A percentile compares a stretch with the other conserved stretches of the same genome.
Evolutionary conservation across 1,140 invertebrate genomes (phyloP).

Genomic region (Micrasema longulum): DNA sequence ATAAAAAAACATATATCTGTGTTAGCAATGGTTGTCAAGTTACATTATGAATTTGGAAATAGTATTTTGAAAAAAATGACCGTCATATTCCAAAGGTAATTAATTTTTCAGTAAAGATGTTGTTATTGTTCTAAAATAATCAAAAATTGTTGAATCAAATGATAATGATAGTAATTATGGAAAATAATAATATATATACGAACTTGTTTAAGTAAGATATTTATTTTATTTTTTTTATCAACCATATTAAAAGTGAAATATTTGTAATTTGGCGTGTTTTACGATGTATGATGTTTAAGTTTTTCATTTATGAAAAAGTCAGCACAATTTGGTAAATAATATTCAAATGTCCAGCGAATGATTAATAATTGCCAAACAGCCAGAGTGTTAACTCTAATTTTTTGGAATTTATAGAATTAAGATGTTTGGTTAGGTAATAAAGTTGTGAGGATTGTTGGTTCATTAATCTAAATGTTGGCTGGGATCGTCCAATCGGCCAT

Average conservation of each 20-base stretch:
- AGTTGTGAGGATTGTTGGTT: conserved; percentile 17
- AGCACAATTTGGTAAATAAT: conserved; percentile 45
- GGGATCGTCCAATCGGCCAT: not conserved
- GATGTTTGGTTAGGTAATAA: conserved; percentile 32
- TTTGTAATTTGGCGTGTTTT: conserved; percentile 50
- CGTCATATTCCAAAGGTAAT: conserved; percentile 37
- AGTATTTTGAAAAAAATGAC: conserved; percentile 43
- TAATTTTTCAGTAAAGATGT: conserved; percentile 46
- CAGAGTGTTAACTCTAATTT: conserved; percentile 14
- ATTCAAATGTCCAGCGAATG: not conserved
- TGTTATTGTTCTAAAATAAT: conserved; percentile 55
- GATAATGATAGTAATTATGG: conserved; percentile 54
- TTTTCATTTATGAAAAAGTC: conserved; percentile 48
- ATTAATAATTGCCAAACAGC: not conserved
- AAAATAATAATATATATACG: conserved; percentile 54
- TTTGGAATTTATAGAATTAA: conserved; percentile 30
- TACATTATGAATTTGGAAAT: conserved; percentile 50
- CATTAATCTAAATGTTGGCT: no score
- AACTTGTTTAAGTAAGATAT: conserved; percentile 54
- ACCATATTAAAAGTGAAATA: conserved; percentile 51
- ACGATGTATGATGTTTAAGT: conserved; percentile 49
- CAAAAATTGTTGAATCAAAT: conserved; percentile 54
- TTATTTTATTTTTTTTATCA: conserved; percentile 54
- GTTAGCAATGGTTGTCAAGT: conserved; percentile 55
- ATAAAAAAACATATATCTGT: conserved; percentile 53